A percentile compares a stretch with the other conserved stretches of the same genome.
These are phyloP conservation scores for Nothoprocta perdicaria DNA, from an alignment of 2,113 vertebrate genomes.

Conservation along the genomic window DNA sequence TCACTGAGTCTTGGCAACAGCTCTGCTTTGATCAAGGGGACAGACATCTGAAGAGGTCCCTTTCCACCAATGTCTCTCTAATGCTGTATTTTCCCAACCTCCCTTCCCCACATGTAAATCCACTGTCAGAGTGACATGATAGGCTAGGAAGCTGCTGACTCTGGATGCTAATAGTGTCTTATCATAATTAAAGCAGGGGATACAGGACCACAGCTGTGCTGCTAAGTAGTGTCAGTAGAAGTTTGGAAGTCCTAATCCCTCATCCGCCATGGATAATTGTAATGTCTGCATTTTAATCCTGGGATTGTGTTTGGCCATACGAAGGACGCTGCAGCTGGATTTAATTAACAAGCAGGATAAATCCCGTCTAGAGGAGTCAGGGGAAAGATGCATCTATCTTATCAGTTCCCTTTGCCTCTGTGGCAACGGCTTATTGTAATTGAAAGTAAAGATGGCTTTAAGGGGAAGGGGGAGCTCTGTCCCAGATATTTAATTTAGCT, in stretches of 20 bases:
- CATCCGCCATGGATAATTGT: constrained; percentile 55
- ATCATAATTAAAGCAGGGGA: constrained; percentile 28
- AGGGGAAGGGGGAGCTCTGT: constrained; percentile 22
- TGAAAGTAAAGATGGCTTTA: constrained; percentile 44
- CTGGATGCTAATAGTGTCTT: constrained; percentile 24
- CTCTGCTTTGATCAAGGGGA: neutral
- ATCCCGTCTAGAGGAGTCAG: constrained; percentile 27
- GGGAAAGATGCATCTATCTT: constrained; percentile 29
- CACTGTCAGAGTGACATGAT: neutral
- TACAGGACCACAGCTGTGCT: constrained; percentile 50
- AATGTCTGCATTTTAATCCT: constrained; percentile 71
- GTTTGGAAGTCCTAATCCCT: constrained; percentile 64
- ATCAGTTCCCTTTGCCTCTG: constrained; percentile 1
- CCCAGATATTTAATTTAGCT: constrained; percentile 25
- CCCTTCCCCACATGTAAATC: neutral
- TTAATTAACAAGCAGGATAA: constrained; percentile 67
- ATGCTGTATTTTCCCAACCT: neutral
- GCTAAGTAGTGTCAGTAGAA: constrained; percentile 51
- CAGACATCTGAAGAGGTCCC: neutral
- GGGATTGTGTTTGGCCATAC: constrained; percentile 60
- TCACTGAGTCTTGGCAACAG: neutral
- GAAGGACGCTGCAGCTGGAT: constrained; percentile 33
- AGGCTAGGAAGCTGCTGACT: neutral
- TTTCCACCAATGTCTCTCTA: neutral
- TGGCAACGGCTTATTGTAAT: constrained; percentile 11